These are phyloP conservation scores for Mustela erminea DNA, from an alignment of 2,797 vertebrate species.

Conservation along the genomic window DNA sequence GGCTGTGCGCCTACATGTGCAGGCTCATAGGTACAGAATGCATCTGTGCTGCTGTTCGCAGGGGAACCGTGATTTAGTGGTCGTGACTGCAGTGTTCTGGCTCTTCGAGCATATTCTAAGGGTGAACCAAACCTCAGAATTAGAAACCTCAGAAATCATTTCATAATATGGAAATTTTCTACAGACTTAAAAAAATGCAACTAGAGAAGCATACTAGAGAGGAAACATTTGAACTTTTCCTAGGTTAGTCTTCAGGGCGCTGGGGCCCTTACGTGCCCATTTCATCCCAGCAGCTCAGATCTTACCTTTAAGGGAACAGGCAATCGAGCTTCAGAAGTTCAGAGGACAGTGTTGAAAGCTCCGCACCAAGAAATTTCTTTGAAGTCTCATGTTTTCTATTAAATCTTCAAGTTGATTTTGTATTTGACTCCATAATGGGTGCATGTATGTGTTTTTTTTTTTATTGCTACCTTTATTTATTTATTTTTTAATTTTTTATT, in stretches of 20 bases:
- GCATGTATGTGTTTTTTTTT: too few relatives aligned
- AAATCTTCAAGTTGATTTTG: slow-evolving; percentile 28
- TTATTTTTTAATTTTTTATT: too few relatives aligned
- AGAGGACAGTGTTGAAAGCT: background rate
- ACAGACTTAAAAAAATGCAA: background rate
- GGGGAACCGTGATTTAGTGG: background rate
- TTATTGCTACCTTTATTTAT: too few relatives aligned
- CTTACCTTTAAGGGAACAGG: background rate
- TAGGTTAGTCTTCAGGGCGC: background rate
- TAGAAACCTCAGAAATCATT: background rate
- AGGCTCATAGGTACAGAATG: background rate
- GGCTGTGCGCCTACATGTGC: rapidly evolving
- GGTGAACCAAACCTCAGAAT: background rate
- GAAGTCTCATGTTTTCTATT: background rate
- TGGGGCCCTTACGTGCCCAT: background rate
- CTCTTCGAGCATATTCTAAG: background rate
- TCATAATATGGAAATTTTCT: background rate
- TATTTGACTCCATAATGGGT: background rate
- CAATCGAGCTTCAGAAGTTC: too few relatives aligned
- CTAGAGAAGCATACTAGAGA: background rate
- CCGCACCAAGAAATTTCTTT: background rate
- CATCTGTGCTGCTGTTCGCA: background rate
- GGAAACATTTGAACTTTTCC: background rate
- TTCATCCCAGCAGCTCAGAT: background rate
- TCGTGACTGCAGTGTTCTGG: background rate